Evolutionary conservation across 2,888 invertebrate genomes (phyloP), one percentile per base, ranked within the genome.

Genomic region (Eupithecia abbreviata): DNA sequence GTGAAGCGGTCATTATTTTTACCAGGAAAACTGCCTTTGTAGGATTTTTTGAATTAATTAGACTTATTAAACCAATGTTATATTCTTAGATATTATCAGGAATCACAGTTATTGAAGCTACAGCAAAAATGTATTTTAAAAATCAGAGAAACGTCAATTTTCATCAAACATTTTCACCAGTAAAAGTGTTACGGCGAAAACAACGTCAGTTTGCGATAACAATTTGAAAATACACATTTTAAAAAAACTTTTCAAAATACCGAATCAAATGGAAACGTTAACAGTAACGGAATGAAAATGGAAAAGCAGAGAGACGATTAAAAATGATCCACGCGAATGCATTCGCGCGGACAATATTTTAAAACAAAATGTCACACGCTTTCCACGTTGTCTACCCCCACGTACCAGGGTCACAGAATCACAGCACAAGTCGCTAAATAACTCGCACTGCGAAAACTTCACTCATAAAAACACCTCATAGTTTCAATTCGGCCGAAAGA

Each of bases 311-410:
- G 87, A 88, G 87, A 87, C 91, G 91, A 93, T 93, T 93, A 91
- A 93, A 93, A 94, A 92, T 92, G 91, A 92, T 92, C 92, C 93
- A 92, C 91, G 92, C 91, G 93, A 94, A 93, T 90, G 93, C 94
- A 91, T 93, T 93, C 92, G 92, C 90, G 93, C 91, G 92, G 92
- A 94, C 94, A 94, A 95, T 95, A 95, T 95, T 94, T 95, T 94
- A 93, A 94, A 95, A 95, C 94, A 94, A 93, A 94, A 93, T 94
- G 94, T 95, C 94, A 94, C 94, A 94, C 93, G 93, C 93, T 93
- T 93, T 94, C 93, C 92, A 92, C 94, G 93, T 89, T 90, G 90
- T 91, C 91, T 90, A 86, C 92, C 90, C 85, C 55, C 87, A 84
- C 82, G 86, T 85, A 45, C 89, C 85, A 12, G 10, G 55, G 62